Evolutionary conservation across 2,888 invertebrate species (phyloP).

Genomic region (Actias luna): DNA sequence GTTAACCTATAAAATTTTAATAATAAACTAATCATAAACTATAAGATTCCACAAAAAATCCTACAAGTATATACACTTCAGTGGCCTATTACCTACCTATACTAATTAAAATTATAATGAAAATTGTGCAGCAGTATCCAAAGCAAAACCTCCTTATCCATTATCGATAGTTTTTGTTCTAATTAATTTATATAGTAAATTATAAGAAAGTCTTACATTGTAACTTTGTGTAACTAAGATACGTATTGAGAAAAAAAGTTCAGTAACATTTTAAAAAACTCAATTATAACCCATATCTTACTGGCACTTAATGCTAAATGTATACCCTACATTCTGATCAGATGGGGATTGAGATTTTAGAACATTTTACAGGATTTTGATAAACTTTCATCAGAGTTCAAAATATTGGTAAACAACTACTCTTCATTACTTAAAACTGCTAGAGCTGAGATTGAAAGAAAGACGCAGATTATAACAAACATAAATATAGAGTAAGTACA

Average conservation of each 20-base stretch:
- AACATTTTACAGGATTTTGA: conserved; percentile 75
- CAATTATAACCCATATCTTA: neutral
- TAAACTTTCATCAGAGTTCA: conserved; percentile 54
- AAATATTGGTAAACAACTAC: conserved; percentile 60
- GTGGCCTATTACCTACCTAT: too few relatives aligned
- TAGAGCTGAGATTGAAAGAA: conserved; percentile 66
- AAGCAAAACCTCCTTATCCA: too few relatives aligned
- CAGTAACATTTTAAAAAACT: neutral
- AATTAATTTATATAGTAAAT: too few relatives aligned
- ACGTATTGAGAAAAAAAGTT: neutral
- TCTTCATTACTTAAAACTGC: conserved; percentile 70
- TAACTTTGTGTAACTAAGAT: too few relatives aligned
- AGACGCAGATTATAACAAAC: conserved; percentile 59
- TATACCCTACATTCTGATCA: conserved; percentile 35
- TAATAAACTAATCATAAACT: too few relatives aligned
- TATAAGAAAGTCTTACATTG: too few relatives aligned
- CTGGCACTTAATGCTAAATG: neutral
- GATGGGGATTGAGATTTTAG: conserved; percentile 73
- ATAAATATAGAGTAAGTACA: conserved; percentile 66
- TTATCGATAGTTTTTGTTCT: too few relatives aligned
- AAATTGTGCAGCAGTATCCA: too few relatives aligned
- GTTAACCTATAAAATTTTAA: too few relatives aligned
- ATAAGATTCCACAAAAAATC: too few relatives aligned
- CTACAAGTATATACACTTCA: too few relatives aligned
- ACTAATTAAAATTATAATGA: too few relatives aligned